A percentile compares a stretch with the other conserved stretches of the same genome.
phyloP scores from a whole-genome alignment of 1,140 invertebrate species.

The Zaprionus gabonicus region DNA sequence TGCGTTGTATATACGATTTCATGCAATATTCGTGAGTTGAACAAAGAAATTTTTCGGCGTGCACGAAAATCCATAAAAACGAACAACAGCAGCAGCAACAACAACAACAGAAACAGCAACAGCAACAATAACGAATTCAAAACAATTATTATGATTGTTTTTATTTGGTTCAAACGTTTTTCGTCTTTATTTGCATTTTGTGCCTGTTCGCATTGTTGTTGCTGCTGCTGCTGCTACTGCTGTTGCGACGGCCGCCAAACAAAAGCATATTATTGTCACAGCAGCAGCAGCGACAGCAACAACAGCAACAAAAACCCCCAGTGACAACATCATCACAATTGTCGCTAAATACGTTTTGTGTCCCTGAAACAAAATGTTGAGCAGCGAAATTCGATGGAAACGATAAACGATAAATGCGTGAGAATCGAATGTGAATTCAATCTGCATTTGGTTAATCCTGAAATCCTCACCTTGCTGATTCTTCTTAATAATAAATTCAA shows the following conservation, averaged over 20 bases:
- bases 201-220: constrained; percentile 3
- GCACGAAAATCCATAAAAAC: constrained; percentile 72
- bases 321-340: constrained; percentile 20
- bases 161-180: constrained; percentile 41
- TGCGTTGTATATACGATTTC: constrained; percentile 46
- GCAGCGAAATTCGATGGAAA: constrained; percentile 1
- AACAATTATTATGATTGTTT: constrained; percentile 37
- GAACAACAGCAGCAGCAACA: constrained; percentile 31
- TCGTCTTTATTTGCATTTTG: constrained; percentile 36
- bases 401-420: background rate
- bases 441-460: background rate
- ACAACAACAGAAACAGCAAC: constrained; percentile 29
- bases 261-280: constrained; percentile 25
- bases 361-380: constrained; percentile 28
- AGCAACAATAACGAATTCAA: constrained; percentile 30
- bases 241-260: constrained; percentile 6
- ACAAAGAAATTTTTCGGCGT: constrained; percentile 77
- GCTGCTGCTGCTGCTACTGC: background rate
- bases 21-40: constrained; percentile 69
- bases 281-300: background rate
- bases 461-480: too few relatives aligned
- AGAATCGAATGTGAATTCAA: background rate
- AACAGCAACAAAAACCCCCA: constrained; percentile 2
- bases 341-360: constrained; percentile 20
- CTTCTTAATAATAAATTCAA: too few relatives aligned